A percentile compares a stretch with the other conserved stretches of the same genome.
Evolutionary conservation across 2,888 invertebrate species (phyloP).

Genomic region (Ophion obscuratus): DNA sequence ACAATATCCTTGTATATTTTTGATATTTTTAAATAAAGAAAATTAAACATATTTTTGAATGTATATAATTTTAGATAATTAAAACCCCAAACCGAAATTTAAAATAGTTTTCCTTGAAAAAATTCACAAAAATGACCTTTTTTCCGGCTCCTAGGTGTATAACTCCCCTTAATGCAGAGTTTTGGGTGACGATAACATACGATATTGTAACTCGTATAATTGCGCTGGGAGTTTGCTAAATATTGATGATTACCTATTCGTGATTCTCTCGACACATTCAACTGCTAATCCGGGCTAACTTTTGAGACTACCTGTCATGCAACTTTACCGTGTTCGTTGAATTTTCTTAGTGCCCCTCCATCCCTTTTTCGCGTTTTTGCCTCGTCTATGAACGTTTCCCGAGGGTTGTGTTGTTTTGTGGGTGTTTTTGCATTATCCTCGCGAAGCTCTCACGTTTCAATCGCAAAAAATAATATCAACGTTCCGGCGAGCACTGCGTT

Average conservation of each 20-base stretch:
- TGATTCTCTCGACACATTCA: slow-evolving; percentile 35
- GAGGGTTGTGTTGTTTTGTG: background rate
- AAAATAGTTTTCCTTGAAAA: too few species aligned
- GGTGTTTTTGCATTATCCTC: background rate
- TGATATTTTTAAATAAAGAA: too few species aligned
- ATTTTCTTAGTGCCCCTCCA: background rate
- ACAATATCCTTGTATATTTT: too few species aligned
- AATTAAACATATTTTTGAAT: too few species aligned
- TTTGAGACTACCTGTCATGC: slow-evolving; percentile 31
- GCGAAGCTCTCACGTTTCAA: slow-evolving; percentile 5
- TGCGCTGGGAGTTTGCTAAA: slow-evolving; percentile 46
- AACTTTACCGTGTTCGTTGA: slow-evolving; percentile 30
- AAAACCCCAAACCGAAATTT: too few species aligned
- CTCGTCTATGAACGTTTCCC: background rate
- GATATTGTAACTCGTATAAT: slow-evolving; percentile 33
- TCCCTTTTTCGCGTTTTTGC: background rate
- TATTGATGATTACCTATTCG: slow-evolving; percentile 61
- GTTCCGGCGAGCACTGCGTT: slow-evolving; percentile 31
- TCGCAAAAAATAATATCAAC: slow-evolving; percentile 14
- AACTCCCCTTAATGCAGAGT: slow-evolving; percentile 44
- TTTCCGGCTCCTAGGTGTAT: background rate
- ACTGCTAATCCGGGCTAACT: slow-evolving; percentile 33
- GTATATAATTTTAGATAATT: too few species aligned
- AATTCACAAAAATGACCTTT: too few species aligned
- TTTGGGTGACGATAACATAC: slow-evolving; percentile 49